phyloP scores from a whole-genome alignment of 2,113 vertebrate species.

The Turdus rufiventris region DNA sequence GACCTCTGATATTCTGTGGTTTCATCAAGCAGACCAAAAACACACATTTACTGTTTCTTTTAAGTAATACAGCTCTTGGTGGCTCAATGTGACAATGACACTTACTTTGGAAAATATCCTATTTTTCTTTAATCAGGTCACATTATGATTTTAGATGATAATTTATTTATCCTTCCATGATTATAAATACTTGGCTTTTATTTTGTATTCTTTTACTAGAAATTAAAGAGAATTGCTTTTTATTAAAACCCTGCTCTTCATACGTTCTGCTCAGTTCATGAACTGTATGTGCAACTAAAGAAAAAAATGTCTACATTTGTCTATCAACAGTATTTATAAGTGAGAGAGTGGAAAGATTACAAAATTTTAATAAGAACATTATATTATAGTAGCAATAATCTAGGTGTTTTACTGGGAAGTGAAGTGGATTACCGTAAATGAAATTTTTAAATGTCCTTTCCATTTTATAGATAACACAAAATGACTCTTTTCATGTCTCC shows the following conservation, averaged over 20 bases:
- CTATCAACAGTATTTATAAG: conserved; percentile 79
- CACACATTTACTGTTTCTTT: neutral
- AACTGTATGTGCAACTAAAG: conserved; percentile 14
- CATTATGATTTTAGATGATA: neutral
- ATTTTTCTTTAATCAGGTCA: neutral
- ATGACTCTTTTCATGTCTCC: conserved; percentile 92
- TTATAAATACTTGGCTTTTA: neutral
- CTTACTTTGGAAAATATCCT: neutral
- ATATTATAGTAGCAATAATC: conserved; percentile 84
- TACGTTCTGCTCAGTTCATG: neutral
- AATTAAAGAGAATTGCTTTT: neutral
- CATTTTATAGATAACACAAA: conserved; percentile 92
- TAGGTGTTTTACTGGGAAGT: conserved; percentile 88
- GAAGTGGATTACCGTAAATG: conserved; percentile 92
- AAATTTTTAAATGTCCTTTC: conserved; percentile 95
- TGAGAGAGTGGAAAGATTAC: conserved; percentile 75
- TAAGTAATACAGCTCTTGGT: neutral
- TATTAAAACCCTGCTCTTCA: neutral
- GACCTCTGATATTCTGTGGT: neutral
- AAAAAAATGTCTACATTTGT: conserved; percentile 72
- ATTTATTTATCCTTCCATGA: neutral
- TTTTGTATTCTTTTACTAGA: neutral
- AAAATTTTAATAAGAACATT: conserved; percentile 83
- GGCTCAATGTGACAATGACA: neutral
- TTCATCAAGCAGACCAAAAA: neutral